Evolutionary conservation across 2,113 vertebrate species (phyloP), one percentile per base, ranked within the genome.

Genomic region (Cololabis saira): DNA sequence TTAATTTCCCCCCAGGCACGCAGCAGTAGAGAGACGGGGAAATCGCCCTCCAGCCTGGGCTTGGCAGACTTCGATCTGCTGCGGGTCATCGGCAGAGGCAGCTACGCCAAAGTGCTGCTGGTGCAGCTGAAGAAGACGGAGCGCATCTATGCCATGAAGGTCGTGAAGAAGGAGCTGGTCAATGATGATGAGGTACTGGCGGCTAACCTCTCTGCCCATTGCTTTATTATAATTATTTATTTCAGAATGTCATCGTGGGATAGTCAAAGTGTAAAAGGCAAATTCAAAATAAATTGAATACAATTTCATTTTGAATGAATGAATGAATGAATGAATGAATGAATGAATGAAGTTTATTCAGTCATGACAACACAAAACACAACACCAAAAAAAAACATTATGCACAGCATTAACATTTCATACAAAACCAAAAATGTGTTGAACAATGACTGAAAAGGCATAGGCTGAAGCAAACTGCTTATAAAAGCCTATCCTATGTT

Each of bases 101-200:
- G 98, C 92, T 99, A 99, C 4, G 98, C 98, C 51, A 99, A 99
- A 90, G 98, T 99, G 51, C 90, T 99, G 55, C 83, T 99, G 60
- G 98, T 99, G 63, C 95, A 96, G 15, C 80, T 99, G 74, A 98
- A 98, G 91, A 98, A 97, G 88, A 99, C 96, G 0, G 97, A 99
- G 61, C 95, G 98, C 69, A 99, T 99, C 90, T 99, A 99, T 21
- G 98, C 98, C 55, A 99, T 99, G 98, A 99, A 99, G 78, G 98
- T 99, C 70, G 97, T 99, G 84, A 99, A 99, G 89, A 99, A 99
- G 87, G 98, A 99, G 86, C 94, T 99, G 0, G 98, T 99, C 85
- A 99, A 99, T 7, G 98, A 99, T 30, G 98, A 99, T 48, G 98
- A 99, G 97, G 98, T 98, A 74, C 49, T 13, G 43, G 37, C 52